Conservation (phyloP, 2,888 invertebrate species). For the Belgica antarctica region DNA sequence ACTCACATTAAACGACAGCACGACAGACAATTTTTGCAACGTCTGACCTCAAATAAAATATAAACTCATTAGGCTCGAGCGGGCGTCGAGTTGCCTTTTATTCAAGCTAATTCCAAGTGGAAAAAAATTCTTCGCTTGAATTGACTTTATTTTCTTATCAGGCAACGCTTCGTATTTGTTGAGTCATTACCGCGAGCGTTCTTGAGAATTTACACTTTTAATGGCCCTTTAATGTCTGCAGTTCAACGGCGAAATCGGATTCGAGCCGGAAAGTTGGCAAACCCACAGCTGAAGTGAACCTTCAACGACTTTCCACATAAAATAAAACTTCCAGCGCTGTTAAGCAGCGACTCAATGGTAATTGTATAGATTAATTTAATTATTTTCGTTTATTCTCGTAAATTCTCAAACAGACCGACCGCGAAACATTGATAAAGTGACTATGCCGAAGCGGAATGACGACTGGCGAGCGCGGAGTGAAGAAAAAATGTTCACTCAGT, state of each 20-base stretch:
- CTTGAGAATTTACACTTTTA: constrained; percentile 17
- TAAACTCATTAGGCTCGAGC: constrained; percentile 37
- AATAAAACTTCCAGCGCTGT: background rate
- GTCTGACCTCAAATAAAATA: constrained; percentile 40
- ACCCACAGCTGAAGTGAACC: background rate
- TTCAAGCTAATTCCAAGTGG: constrained; percentile 1
- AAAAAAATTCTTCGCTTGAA: background rate
- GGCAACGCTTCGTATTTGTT: background rate
- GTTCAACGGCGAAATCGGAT: background rate
- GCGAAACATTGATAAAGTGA: constrained; percentile 14
- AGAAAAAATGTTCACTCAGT: background rate
- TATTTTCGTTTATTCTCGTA: background rate
- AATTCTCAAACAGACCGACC: background rate
- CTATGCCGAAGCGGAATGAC: constrained; percentile 4
- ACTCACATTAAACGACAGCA: too few relatives aligned
- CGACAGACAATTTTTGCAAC: constrained; percentile 33
- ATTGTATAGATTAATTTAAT: constrained; percentile 22
- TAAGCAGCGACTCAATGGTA: background rate
- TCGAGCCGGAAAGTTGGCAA: background rate
- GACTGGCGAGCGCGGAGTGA: constrained; percentile 10
- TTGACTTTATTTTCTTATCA: constrained; percentile 37
- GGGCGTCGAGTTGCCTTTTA: constrained; percentile 18
- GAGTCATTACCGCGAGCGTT: background rate
- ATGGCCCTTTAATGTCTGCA: background rate
- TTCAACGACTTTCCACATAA: background rate